phyloP scores from a whole-genome alignment of 2,797 vertebrate genomes.

The Acanthurus lineatus region DNA sequence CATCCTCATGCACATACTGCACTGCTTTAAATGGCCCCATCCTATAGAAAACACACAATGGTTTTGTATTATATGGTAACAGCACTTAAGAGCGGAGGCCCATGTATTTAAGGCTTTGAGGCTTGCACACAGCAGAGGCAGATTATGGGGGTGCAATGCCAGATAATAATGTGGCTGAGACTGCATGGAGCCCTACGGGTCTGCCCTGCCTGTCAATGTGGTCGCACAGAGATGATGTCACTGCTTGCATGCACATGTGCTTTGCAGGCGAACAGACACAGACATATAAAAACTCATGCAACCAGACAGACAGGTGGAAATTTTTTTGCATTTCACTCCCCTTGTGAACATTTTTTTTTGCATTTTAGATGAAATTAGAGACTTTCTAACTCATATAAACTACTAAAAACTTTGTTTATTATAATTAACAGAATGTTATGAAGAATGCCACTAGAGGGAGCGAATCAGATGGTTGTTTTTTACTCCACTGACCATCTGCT shows the following conservation, averaged over 20 bases:
- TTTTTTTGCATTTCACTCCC: background rate
- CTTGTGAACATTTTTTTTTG: background rate
- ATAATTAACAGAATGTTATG: slow-evolving; percentile 12
- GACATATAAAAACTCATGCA: background rate
- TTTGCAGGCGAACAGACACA: slow-evolving; percentile 34
- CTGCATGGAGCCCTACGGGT: slow-evolving; percentile 77
- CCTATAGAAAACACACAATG: slow-evolving; percentile 68
- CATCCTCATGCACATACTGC: slow-evolving; percentile 33
- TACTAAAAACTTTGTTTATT: background rate
- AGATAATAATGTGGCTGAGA: slow-evolving; percentile 83
- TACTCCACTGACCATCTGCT: slow-evolving; percentile 43
- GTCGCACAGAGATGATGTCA: slow-evolving; percentile 81
- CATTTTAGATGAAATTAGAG: background rate
- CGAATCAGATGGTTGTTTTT: slow-evolving; percentile 43
- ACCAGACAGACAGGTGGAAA: slow-evolving; percentile 17
- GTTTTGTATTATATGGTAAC: slow-evolving; percentile 71
- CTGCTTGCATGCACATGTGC: slow-evolving; percentile 52
- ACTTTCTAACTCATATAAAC: background rate
- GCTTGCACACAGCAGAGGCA: slow-evolving; percentile 69
- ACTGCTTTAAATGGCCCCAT: slow-evolving; percentile 51
- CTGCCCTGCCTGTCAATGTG: slow-evolving; percentile 71
- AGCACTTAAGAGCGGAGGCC: slow-evolving; percentile 66
- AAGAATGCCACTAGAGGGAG: slow-evolving; percentile 75
- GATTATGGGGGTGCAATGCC: slow-evolving; percentile 85
- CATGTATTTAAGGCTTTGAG: slow-evolving; percentile 82